These are phyloP conservation scores for Clarias macrocephalus DNA, from an alignment of 2,113 vertebrate genomes.

Conservation along the genomic window DNA sequence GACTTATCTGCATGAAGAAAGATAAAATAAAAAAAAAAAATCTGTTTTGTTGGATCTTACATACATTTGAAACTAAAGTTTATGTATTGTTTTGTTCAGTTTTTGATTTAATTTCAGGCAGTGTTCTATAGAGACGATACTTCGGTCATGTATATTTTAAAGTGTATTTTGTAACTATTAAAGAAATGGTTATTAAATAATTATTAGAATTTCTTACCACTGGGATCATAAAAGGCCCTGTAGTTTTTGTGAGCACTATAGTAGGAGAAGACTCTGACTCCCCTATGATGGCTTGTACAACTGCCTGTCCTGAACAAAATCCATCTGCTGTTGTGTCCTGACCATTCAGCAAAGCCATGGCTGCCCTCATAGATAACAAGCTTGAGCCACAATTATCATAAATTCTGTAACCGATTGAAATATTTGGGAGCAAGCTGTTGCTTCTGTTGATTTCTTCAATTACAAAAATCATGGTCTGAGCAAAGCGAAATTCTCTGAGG, in stretches of 20 bases:
- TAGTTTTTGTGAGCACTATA: conserved; percentile 68
- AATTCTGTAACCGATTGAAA: conserved; percentile 73
- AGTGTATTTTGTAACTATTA: not conserved
- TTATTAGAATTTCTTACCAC: conserved; percentile 62
- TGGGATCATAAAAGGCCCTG: conserved; percentile 72
- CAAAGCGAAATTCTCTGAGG: conserved; percentile 72
- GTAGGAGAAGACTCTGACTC: conserved; percentile 76
- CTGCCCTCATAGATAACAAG: conserved; percentile 68
- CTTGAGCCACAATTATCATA: conserved; percentile 75
- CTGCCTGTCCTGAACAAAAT: conserved; percentile 61
- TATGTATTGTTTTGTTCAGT: not conserved
- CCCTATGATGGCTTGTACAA: conserved; percentile 73
- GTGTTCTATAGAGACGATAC: not conserved
- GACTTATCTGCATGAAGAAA: conserved; percentile 67
- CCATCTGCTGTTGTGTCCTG: conserved; percentile 48
- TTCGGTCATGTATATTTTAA: not conserved
- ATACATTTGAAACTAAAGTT: not conserved
- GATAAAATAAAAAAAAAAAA: not conserved
- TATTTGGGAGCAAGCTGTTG: conserved; percentile 65
- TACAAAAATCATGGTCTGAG: conserved; percentile 76
- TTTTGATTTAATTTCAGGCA: too few species aligned
- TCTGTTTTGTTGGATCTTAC: not conserved
- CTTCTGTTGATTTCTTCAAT: conserved; percentile 75
- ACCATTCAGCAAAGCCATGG: conserved; percentile 71
- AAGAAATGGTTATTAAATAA: not conserved